Evolutionary conservation across 2,113 vertebrate genomes (phyloP).

Genomic region (Eulemur rufifrons): DNA sequence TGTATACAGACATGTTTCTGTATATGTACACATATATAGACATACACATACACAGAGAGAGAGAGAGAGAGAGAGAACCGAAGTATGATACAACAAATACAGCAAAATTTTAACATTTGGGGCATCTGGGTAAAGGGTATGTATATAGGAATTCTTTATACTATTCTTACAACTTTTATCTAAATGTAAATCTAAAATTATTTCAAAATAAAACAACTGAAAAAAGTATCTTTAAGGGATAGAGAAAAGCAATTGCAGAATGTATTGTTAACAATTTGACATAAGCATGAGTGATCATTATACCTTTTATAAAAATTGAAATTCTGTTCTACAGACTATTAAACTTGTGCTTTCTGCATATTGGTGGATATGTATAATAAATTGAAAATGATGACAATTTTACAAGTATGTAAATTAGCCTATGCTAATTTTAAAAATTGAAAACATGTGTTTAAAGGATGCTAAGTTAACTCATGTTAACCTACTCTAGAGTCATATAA

Average conservation of each 20-base stretch:
- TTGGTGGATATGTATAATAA: neutral
- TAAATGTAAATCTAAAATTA: neutral
- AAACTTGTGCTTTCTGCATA: neutral
- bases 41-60: neutral
- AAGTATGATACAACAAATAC: neutral
- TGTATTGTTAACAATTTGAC: neutral
- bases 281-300: neutral
- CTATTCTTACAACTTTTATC: neutral
- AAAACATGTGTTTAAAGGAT: neutral
- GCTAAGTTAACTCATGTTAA: neutral
- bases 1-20: neutral
- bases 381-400: neutral
- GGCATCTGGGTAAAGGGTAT: neutral
- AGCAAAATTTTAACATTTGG: neutral
- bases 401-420: neutral
- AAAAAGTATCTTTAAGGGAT: neutral
- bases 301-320: neutral
- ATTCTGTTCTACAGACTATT: neutral
- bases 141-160: neutral
- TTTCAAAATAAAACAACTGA: neutral
- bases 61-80: neutral
- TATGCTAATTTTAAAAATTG: neutral
- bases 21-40: neutral
- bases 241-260: neutral
- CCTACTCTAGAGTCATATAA: neutral